Evolutionary conservation across 2,797 vertebrate species (phyloP).

Genomic region (Ptychadena robeensis): DNA sequence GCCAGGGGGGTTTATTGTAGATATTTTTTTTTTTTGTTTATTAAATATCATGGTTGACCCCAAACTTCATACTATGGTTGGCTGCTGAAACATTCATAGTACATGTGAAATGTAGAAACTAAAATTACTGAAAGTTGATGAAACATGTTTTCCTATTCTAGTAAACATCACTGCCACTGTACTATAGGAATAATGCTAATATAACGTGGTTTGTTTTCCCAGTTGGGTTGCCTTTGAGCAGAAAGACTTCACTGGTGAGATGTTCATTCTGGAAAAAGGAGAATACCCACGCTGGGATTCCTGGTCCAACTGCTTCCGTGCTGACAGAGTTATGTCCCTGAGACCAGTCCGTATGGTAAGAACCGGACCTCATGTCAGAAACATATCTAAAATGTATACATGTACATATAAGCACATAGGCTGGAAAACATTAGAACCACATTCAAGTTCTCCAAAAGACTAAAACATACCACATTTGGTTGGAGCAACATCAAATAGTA

Average conservation of each 20-base stretch:
- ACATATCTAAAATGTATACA: neutral
- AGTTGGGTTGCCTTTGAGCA: slow-evolving; percentile 86
- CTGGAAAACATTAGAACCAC: neutral
- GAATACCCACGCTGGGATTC: slow-evolving; percentile 87
- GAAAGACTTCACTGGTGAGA: slow-evolving; percentile 82
- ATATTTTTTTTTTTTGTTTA: too few relatives aligned
- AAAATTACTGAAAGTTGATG: too few relatives aligned
- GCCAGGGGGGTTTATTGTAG: too few relatives aligned
- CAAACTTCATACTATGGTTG: too few relatives aligned
- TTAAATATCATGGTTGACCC: too few relatives aligned
- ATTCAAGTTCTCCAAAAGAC: neutral
- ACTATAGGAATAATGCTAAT: neutral
- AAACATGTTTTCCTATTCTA: too few relatives aligned
- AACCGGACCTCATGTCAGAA: neutral
- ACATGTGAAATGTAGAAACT: too few relatives aligned
- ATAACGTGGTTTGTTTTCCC: neutral
- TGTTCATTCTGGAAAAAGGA: slow-evolving; percentile 86
- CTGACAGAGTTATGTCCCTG: slow-evolving; percentile 81
- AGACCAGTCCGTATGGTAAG: slow-evolving; percentile 82
- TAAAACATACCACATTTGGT: too few relatives aligned
- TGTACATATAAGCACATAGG: neutral
- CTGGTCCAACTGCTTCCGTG: slow-evolving; percentile 86
- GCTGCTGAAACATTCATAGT: too few relatives aligned
- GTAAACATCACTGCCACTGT: too few relatives aligned
- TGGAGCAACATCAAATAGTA: too few relatives aligned